phyloP scores from a whole-genome alignment of 64 coral and sea anemone species.

The Porites australiensis region DNA sequence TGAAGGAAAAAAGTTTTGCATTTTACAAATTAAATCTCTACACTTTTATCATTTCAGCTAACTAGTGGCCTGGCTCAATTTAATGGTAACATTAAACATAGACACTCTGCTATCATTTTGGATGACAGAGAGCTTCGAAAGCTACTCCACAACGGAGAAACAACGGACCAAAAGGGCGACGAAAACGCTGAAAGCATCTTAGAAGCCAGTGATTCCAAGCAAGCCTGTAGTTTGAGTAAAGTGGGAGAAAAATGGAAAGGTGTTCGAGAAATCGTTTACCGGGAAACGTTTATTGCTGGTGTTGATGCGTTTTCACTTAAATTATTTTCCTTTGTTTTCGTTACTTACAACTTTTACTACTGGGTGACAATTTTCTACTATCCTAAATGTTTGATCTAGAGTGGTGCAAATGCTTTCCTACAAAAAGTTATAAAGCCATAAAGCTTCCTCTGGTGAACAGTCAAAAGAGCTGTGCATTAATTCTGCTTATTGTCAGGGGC shows the following conservation, averaged over 20 bases:
- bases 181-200: neutral
- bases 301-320: conserved; percentile 47
- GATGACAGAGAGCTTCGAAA: neutral
- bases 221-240: neutral
- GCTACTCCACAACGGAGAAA: neutral
- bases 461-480: no score
- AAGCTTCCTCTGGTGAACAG: neutral
- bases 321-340: conserved; percentile 55
- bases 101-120: no score
- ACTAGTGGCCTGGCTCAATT: neutral
- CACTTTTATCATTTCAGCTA: neutral
- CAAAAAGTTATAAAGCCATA: neutral
- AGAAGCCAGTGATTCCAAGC: neutral
- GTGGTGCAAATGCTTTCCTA: neutral
- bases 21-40: neutral
- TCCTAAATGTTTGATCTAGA: neutral
- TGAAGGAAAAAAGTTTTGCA: no score
- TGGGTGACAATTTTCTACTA: conserved; percentile 43
- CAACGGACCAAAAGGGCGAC: neutral
- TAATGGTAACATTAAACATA: neutral
- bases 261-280: conserved; percentile 20
- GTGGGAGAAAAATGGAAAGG: neutral
- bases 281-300: conserved; percentile 37
- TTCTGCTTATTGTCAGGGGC: no score
- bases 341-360: conserved; percentile 52